A percentile compares a stretch with the other conserved stretches of the same genome.
phyloP scores from a whole-genome alignment of 23 tunicate genomes.

The Halocynthia roretzi region DNA sequence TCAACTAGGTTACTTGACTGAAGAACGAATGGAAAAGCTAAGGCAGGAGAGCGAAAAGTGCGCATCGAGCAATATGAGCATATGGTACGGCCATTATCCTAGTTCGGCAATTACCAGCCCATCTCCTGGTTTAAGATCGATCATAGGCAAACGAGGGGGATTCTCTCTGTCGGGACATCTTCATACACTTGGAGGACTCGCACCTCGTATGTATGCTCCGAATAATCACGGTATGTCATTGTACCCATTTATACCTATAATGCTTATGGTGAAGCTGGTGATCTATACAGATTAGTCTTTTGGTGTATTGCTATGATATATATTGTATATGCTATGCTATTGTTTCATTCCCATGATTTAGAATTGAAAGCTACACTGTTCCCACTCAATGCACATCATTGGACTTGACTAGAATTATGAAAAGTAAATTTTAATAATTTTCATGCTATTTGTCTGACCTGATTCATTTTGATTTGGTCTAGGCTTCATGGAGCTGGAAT shows the following conservation, averaged over 20 bases:
- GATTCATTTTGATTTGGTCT: background rate
- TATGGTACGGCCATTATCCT: conserved; percentile 96
- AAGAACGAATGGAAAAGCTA: conserved; percentile 27
- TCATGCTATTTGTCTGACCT: background rate
- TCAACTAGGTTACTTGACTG: conserved; percentile 39
- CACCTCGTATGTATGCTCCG: conserved; percentile 52
- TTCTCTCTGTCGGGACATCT: conserved; percentile 82
- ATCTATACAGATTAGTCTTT: no score
- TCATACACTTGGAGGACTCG: conserved; percentile 57
- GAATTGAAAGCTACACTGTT: no score
- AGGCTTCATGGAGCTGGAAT: conserved; percentile 84
- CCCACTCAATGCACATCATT: no score
- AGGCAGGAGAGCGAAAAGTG: conserved; percentile 19
- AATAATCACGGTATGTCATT: conserved; percentile 57
- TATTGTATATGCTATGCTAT: no score
- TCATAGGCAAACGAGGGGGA: conserved; percentile 49
- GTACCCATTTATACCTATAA: no score
- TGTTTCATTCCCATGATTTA: no score
- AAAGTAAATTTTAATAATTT: background rate
- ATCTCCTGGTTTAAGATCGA: conserved; percentile 24
- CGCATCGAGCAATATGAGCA: conserved; percentile 38
- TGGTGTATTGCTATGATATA: no score
- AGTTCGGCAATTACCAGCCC: conserved; percentile 41
- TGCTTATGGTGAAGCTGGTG: no score
- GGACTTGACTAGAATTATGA: background rate